Evolutionary conservation across 1,140 invertebrate genomes (phyloP).

Genomic region (Maniola jurtina): DNA sequence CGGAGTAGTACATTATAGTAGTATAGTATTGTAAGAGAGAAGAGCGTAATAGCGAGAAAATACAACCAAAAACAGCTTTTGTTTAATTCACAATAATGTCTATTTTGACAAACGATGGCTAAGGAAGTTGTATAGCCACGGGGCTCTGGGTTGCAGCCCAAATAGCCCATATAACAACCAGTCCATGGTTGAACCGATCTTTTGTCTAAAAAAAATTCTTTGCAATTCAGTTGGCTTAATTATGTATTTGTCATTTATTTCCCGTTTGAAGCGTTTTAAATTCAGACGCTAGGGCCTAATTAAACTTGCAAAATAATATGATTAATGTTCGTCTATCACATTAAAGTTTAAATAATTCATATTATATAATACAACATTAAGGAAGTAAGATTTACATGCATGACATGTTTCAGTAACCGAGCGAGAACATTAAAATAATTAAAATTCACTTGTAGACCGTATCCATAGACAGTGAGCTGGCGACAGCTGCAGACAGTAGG

Average conservation of each 20-base stretch:
- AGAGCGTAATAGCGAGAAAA: too few relatives aligned
- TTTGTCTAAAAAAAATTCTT: too few relatives aligned
- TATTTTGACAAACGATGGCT: too few relatives aligned
- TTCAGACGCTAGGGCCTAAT: conserved; percentile 4
- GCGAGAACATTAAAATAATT: conserved; percentile 19
- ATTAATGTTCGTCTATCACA: conserved; percentile 18
- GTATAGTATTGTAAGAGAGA: too few relatives aligned
- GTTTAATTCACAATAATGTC: too few relatives aligned
- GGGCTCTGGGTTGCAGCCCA: too few relatives aligned
- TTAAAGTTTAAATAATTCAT: conserved; percentile 29
- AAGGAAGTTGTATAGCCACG: too few relatives aligned
- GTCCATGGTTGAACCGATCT: too few relatives aligned
- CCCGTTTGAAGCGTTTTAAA: conserved; percentile 4
- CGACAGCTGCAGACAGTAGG: not conserved
- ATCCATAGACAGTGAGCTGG: not conserved
- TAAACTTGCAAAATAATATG: conserved; percentile 17
- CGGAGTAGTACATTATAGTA: too few relatives aligned
- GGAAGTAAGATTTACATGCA: conserved; percentile 23
- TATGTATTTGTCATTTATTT: not conserved
- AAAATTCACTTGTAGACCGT: conserved; percentile 3
- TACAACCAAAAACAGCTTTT: too few relatives aligned
- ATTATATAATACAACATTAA: conserved; percentile 8
- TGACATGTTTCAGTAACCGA: conserved; percentile 17
- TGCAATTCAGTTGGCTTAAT: too few relatives aligned
- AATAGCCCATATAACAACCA: too few relatives aligned